These are phyloP conservation scores for Chrysaora quinquecirrha DNA, from an alignment of 30 jellyfish, hydroid and myxozoan species.

Conservation along the genomic window DNA sequence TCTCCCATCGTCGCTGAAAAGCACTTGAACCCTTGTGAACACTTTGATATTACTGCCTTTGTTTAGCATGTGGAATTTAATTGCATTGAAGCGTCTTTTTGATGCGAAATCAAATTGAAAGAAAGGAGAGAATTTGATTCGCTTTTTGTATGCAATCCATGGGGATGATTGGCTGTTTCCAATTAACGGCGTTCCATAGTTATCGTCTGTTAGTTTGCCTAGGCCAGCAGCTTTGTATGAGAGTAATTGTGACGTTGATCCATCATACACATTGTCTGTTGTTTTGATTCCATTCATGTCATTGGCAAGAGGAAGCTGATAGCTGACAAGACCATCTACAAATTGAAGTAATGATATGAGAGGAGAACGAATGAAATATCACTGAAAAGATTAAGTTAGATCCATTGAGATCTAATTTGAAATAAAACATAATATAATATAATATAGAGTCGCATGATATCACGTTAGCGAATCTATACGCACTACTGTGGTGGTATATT, in stretches of 20 bases:
- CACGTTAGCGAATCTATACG: no score
- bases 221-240: constrained; percentile 65
- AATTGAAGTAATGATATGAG: no score
- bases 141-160: constrained; percentile 78
- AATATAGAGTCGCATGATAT: no score
- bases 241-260: constrained; percentile 30
- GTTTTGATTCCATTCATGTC: constrained; percentile 43
- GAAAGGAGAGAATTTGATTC: constrained; percentile 50
- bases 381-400: no score
- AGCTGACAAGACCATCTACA: constrained; percentile 71
- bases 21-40: constrained; percentile 57
- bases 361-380: no score
- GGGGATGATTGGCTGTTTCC: constrained; percentile 16
- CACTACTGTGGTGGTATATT: no score
- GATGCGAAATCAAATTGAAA: constrained; percentile 61
- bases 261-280: constrained; percentile 76
- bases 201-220: constrained; percentile 90
- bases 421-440: no score
- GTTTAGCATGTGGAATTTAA: constrained; percentile 68
- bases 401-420: no score
- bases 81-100: constrained; percentile 53
- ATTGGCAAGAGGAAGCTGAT: constrained; percentile 63
- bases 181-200: constrained; percentile 34
- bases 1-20: constrained; percentile 68
- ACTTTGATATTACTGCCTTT: constrained; percentile 63